Evolutionary conservation across 37 sponge, comb jelly and placozoan genomes (phyloP).

Genomic region (Halisarca cf. caerulea): DNA sequence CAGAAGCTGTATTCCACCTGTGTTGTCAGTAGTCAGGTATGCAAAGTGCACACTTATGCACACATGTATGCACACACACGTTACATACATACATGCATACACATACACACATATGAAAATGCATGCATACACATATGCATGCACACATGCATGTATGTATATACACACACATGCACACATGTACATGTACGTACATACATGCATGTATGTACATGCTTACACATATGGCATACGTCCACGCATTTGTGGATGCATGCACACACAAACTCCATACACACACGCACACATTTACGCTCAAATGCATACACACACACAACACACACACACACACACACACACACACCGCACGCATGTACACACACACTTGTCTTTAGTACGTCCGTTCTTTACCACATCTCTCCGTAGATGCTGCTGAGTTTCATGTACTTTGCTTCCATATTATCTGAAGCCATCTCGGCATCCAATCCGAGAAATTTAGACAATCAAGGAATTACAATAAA

Average conservation of each 20-base stretch:
- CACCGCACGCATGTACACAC: no score
- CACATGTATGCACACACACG: not conserved
- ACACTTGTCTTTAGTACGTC: no score
- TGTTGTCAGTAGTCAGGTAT: conserved; percentile 8
- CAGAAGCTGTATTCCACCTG: not conserved
- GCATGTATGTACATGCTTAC: not conserved
- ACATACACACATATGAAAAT: no score
- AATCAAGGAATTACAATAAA: not conserved
- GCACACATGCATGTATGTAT: not conserved
- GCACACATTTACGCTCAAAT: not conserved
- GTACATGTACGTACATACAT: not conserved
- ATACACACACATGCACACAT: not conserved
- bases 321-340: no score
- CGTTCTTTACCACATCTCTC: no score
- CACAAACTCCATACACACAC: no score
- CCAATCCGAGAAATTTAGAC: not conserved
- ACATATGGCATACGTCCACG: no score
- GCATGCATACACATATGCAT: no score
- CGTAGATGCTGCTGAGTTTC: conserved; percentile 83
- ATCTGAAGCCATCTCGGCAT: conserved; percentile 37
- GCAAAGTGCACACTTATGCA: not conserved
- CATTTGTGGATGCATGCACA: no score
- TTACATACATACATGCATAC: not conserved
- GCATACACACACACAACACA: no score
- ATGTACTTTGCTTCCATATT: conserved; percentile 86